Evolutionary conservation across 1,140 invertebrate species (phyloP), one percentile per base, ranked within the genome.

Genomic region (Brachionus rotundiformis): DNA sequence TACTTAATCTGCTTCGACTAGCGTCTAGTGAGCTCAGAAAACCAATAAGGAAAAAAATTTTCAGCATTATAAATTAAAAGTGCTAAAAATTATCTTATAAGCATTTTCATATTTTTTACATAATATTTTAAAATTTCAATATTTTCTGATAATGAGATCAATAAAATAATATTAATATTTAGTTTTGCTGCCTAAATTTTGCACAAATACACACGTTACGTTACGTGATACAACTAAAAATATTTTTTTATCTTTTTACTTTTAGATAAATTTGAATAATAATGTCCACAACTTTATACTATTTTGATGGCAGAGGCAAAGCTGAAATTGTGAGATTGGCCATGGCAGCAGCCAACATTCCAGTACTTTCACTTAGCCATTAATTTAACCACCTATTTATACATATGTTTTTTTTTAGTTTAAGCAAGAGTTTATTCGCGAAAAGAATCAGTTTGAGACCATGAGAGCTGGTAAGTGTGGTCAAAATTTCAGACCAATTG

Each of bases 321-420:
- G 82, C 75, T 5, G 83, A 84, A 79, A 68, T 84, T 29, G 77
- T 84, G n/a, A 68, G 83, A 44, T 59, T 84, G n/a, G 61, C 75
- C 11, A 71, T 84, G 54, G 82, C 81, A n/a, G 82, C 68, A 10
- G 77, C 82, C 8, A 77, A 68, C 5, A 33, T 83, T 33, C 19
- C 73, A 31, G 83, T 83, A 82, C 25, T 19, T 75, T 36, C 49
- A 6, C 2, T 4, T 68, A n/a, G n/a, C n/a, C n/a, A n/a, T 11
- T 75, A 47, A 75, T 41, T 63, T 27, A 29, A 63, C 29, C 6
- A 63, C n/a, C n/a, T n/a, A n/a, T n/a, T n/a, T n/a, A n/a, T n/a
- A n/a, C n/a, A n/a, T n/a, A n/a, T n/a, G 10, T 36, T 71, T 68
- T 29, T 68, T 39, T 71, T 19, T 10, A 82, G 54, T 33, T 10